Evolutionary conservation across 2,797 vertebrate species (phyloP).

Genomic region (Mus minutoides): DNA sequence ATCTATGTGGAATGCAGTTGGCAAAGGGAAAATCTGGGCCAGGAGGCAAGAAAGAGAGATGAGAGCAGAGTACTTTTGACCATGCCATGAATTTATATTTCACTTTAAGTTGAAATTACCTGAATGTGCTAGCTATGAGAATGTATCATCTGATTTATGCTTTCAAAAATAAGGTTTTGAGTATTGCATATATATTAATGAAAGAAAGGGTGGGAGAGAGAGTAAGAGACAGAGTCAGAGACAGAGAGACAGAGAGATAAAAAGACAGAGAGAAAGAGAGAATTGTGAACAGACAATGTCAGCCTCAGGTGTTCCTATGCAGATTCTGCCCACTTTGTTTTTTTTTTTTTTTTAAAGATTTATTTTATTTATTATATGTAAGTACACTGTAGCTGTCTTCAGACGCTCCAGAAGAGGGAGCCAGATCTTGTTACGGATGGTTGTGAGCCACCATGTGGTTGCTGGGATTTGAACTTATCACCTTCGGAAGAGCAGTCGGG

Average conservation of each 20-base stretch:
- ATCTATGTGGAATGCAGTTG: not conserved
- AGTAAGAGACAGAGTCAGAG: too few relatives aligned
- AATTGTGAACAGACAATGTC: not conserved
- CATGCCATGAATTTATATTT: constrained; percentile 43
- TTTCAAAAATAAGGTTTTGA: constrained; percentile 25
- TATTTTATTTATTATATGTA: too few relatives aligned
- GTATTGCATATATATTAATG: not conserved
- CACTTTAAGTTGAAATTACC: constrained; percentile 25
- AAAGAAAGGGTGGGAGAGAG: not conserved
- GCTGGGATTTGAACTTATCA: too few relatives aligned
- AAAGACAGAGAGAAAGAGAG: not conserved
- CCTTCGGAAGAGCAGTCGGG: too few relatives aligned
- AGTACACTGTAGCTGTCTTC: too few relatives aligned
- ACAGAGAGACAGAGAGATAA: too few relatives aligned
- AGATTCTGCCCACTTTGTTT: not conserved
- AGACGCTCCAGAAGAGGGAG: too few relatives aligned
- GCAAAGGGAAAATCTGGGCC: not conserved
- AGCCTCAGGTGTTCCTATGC: too few relatives aligned
- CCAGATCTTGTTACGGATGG: too few relatives aligned
- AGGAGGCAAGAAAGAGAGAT: not conserved
- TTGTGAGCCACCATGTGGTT: too few relatives aligned
- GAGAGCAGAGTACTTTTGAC: not conserved
- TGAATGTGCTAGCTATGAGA: not conserved
- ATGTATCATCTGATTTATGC: not conserved
- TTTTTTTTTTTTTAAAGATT: too few relatives aligned